Evolutionary conservation across 2,797 vertebrate species (phyloP).

Genomic region (Chelon auratus): DNA sequence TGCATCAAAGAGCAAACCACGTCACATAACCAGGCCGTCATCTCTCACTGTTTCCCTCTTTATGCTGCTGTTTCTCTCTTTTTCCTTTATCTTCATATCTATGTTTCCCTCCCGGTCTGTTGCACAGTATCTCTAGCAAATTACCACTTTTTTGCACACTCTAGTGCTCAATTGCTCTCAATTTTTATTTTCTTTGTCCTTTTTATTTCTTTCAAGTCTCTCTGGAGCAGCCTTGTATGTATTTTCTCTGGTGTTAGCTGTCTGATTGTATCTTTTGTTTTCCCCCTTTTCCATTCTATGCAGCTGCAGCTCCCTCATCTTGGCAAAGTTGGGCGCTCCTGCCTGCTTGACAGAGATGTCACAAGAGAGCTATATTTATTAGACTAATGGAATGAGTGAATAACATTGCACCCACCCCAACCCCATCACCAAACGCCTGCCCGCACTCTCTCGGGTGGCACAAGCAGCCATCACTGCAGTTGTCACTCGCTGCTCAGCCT

Average conservation of each 20-base stretch:
- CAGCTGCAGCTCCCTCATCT: background rate
- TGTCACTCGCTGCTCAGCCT: slow-evolving; percentile 55
- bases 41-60: slow-evolving; percentile 13
- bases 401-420: slow-evolving; percentile 59
- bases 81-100: slow-evolving; percentile 41
- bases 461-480: slow-evolving; percentile 47
- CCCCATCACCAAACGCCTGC: slow-evolving; percentile 37
- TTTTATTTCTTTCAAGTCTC: slow-evolving; percentile 57
- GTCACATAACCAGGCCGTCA: slow-evolving; percentile 49
- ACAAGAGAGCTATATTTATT: slow-evolving; percentile 75
- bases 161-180: slow-evolving; percentile 37
- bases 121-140: slow-evolving; percentile 36
- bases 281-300: background rate
- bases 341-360: slow-evolving; percentile 71
- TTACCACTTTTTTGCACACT: slow-evolving; percentile 36
- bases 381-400: slow-evolving; percentile 82
- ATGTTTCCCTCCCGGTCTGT: slow-evolving; percentile 41
- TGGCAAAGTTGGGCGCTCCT: slow-evolving; percentile 56
- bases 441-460: slow-evolving; percentile 50
- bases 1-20: slow-evolving; percentile 28
- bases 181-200: slow-evolving; percentile 53
- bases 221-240: slow-evolving; percentile 48
- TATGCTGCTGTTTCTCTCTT: slow-evolving; percentile 23
- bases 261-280: slow-evolving; percentile 56
- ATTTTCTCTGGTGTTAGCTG: slow-evolving; percentile 50